These are phyloP conservation scores for Hydraecia micacea DNA, from an alignment of 2,888 invertebrate species.

Conservation along the genomic window DNA sequence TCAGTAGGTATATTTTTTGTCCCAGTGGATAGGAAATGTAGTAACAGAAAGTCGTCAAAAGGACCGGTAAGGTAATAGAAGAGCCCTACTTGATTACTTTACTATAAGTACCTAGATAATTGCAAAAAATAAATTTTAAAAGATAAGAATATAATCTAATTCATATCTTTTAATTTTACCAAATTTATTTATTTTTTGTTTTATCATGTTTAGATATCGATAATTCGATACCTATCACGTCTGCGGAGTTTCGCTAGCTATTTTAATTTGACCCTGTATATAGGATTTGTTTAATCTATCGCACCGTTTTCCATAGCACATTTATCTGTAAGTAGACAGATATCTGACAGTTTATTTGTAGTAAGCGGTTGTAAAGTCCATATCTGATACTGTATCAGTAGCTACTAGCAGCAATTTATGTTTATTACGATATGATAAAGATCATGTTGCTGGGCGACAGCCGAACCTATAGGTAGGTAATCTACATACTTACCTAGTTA, in stretches of 20 bases:
- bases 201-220: too few species aligned
- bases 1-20: background rate
- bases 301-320: constrained; percentile 14
- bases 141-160: too few species aligned
- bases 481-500: background rate
- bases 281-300: background rate
- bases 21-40: background rate
- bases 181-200: too few species aligned
- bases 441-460: constrained; percentile 44
- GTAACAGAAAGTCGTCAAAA: background rate
- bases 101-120: background rate
- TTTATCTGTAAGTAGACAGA: constrained; percentile 21
- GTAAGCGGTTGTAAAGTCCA: constrained; percentile 45
- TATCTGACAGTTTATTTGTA: constrained; percentile 35
- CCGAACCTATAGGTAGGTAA: background rate
- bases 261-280: too few species aligned
- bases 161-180: too few species aligned
- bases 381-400: constrained; percentile 55
- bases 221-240: too few species aligned
- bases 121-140: too few species aligned
- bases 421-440: constrained; percentile 26
- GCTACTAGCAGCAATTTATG: constrained; percentile 35
- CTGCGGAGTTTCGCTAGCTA: too few species aligned
- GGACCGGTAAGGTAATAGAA: background rate
- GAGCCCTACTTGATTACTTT: background rate